Evolutionary conservation across 1,140 invertebrate species (phyloP).

Genomic region (Teleopsis dalmanni): DNA sequence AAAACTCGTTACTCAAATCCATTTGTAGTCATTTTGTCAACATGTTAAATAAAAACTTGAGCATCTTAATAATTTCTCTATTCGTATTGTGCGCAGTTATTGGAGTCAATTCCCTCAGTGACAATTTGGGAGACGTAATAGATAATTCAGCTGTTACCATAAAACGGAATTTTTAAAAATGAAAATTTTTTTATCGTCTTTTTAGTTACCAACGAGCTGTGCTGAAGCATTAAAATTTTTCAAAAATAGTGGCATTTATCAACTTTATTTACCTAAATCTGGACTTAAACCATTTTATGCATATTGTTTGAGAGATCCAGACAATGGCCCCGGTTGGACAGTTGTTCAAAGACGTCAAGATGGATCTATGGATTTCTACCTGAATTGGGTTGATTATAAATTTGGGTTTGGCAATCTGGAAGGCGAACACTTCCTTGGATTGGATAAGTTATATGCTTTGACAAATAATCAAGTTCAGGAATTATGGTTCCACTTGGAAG

Average conservation of each 20-base stretch:
- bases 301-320: not conserved
- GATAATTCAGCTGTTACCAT: no score
- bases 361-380: slow-evolving; percentile 53
- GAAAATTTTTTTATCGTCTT: no score
- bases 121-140: no score
- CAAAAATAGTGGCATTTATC: not conserved
- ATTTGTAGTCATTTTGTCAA: no score
- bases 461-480: slow-evolving; percentile 52
- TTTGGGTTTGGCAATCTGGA: slow-evolving; percentile 55
- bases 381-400: slow-evolving; percentile 54
- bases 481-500: slow-evolving; percentile 54
- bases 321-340: slow-evolving; percentile 50
- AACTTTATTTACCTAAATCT: not conserved
- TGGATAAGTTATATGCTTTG: slow-evolving; percentile 50
- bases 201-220: not conserved
- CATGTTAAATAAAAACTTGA: no score
- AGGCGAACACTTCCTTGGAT: slow-evolving; percentile 54
- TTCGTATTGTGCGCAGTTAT: no score
- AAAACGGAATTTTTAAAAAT: no score
- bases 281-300: not conserved
- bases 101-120: no score
- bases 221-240: not conserved
- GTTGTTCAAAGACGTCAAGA: slow-evolving; percentile 54
- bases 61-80: no score
- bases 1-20: no score